These are phyloP conservation scores for Tachypleus tridentatus DNA, from an alignment of 1,140 invertebrate species.

Conservation along the genomic window DNA sequence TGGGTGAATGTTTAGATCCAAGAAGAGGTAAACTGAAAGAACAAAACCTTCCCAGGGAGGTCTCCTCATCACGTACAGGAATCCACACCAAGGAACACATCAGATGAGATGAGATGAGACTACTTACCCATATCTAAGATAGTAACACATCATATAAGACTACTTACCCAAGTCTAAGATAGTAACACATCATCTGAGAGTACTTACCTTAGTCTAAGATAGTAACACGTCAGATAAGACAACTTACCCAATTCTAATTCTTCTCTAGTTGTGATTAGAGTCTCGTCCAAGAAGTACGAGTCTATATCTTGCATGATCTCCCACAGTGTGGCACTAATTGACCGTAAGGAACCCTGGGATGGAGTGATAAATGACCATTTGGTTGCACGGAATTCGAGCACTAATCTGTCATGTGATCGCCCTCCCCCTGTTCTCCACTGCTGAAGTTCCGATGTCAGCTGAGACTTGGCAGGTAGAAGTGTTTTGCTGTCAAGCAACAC, in stretches of 20 bases:
- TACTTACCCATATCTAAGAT: no score
- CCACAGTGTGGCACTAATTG: constrained; percentile 42
- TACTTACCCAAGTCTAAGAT: no score
- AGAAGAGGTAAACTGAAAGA: no score
- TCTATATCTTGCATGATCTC: constrained; percentile 41
- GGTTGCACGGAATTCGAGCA: constrained; percentile 50
- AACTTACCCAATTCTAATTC: constrained; percentile 15
- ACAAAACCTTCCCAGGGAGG: no score
- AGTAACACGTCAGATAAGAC: no score
- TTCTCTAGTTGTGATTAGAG: constrained; percentile 8
- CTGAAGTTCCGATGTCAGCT: constrained; percentile 48
- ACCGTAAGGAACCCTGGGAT: constrained; percentile 37
- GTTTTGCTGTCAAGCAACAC: constrained; percentile 52
- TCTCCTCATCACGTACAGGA: no score
- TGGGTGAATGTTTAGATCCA: no score
- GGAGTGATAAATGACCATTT: constrained; percentile 44
- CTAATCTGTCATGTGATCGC: constrained; percentile 48
- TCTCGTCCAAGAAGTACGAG: constrained; percentile 30
- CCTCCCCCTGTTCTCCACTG: constrained; percentile 52
- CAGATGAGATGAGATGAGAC: no score
- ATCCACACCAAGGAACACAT: no score
- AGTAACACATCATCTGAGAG: no score
- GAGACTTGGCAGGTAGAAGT: constrained; percentile 45
- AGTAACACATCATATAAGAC: no score
- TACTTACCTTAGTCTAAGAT: no score